Base-by-base conservation (phyloP, 2,113 vertebrate species). In the Phycodurus eques region DNA sequence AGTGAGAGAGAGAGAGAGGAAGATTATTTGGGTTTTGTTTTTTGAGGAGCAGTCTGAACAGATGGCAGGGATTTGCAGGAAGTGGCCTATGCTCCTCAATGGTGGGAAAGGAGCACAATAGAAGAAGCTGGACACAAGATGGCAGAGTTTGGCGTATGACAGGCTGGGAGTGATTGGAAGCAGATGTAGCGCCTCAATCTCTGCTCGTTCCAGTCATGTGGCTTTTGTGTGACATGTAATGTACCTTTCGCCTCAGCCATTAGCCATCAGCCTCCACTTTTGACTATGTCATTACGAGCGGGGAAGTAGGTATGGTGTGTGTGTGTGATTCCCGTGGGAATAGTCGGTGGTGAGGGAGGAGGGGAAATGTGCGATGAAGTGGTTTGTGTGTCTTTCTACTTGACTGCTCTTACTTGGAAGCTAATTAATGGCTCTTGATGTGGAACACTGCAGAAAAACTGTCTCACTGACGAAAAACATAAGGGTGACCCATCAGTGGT, bases 1-100 rank as follows among this genome's bases (percentile, higher is more conserved):
- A 27, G 27, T 1, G 27, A 27, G 27, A 27, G 27, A 27, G 27
- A 27, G 27, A 27, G 77, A 73, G 64, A 82, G 19, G 22, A 77
- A 84, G 85, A 87, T 88, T 75, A 81, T 81, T 81, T 74, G 70
- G 67, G 76, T 75, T 76, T 80, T 31, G 10, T 73, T 81, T 86
- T 74, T 44, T 49, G 82, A 68, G 62, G 64, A 56, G 64, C 68
- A 70, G 57, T 56, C 71, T 53, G 10, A 75, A 75, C 82, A 84
- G 82, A 85, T 77, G 69, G 76, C 44, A 57, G 42, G 67, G 64
- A n/a, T 70, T 67, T 47, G 74, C 56, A 74, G 80, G 42, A 80
- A 82, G 68, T 63, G 71, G 20, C 10, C 51, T 49, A 13, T 19
- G 33, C 49, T 67, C 56, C 73, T 77, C 62, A 47, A 15, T 33